Evolutionary conservation across 2,888 invertebrate genomes (phyloP).

Genomic region (Cyclophora albipunctata): DNA sequence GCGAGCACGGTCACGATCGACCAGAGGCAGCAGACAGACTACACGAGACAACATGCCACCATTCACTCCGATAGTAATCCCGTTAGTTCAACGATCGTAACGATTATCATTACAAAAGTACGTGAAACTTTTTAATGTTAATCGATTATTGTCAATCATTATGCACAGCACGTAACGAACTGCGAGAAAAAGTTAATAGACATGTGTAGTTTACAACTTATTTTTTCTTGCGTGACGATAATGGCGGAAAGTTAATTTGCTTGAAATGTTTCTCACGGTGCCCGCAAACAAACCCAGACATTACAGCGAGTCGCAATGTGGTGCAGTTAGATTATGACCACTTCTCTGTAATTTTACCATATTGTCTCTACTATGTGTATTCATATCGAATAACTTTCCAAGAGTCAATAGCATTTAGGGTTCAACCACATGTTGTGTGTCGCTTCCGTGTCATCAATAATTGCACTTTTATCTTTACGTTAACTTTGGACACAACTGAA

Average conservation of each 20-base stretch:
- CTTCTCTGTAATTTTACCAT: constrained; percentile 21
- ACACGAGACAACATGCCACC: constrained; percentile 37
- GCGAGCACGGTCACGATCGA: constrained; percentile 23
- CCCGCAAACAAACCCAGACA: constrained; percentile 35
- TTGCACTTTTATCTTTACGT: too few species aligned
- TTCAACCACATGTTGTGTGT: too few species aligned
- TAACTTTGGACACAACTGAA: background rate
- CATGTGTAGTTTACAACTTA: constrained; percentile 36
- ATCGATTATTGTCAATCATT: constrained; percentile 41
- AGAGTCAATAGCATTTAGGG: constrained; percentile 4
- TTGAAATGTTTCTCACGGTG: constrained; percentile 64
- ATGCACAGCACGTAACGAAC: constrained; percentile 37
- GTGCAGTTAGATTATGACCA: constrained; percentile 13
- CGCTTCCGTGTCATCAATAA: too few species aligned
- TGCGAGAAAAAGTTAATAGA: constrained; percentile 36
- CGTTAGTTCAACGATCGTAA: constrained; percentile 63
- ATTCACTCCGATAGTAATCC: constrained; percentile 35
- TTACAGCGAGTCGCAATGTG: constrained; percentile 30
- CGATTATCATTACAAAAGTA: constrained; percentile 36
- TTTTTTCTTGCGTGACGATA: constrained; percentile 59
- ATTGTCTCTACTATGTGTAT: constrained; percentile 4
- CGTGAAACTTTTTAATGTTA: constrained; percentile 48
- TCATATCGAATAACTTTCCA: constrained; percentile 7
- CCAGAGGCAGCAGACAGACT: constrained; percentile 6
- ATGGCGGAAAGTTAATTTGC: constrained; percentile 58